These are phyloP conservation scores for Helobdella robusta DNA, from an alignment of 2,888 invertebrate species.

Conservation along the genomic window DNA sequence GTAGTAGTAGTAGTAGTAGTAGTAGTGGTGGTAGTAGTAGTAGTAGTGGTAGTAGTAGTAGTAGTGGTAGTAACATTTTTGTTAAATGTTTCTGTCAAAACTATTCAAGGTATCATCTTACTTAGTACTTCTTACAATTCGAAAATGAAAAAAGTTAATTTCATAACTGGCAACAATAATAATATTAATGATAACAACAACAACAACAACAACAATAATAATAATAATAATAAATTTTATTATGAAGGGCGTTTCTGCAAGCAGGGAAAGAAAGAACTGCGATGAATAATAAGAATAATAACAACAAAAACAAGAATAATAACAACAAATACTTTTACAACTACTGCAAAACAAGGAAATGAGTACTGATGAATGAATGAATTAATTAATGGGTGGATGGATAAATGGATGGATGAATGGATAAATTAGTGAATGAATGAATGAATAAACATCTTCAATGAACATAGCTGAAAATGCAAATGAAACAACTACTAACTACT, in stretches of 20 bases:
- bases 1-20: conserved; percentile 1
- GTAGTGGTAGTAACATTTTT: not conserved
- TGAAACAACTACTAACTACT: too few relatives aligned
- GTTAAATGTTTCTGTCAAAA: not conserved
- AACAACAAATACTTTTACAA: too few relatives aligned
- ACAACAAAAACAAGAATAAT: too few relatives aligned
- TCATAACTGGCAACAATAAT: not conserved
- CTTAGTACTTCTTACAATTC: not conserved
- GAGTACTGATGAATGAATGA: too few relatives aligned
- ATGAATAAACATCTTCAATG: too few relatives aligned
- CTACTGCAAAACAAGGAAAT: too few relatives aligned
- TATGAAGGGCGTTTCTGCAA: not conserved
- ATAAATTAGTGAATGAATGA: too few relatives aligned
- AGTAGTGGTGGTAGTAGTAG: not conserved
- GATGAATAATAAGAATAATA: too few relatives aligned
- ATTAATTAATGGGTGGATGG: too few relatives aligned
- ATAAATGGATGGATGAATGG: too few relatives aligned
- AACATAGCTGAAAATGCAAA: too few relatives aligned
- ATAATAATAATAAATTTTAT: not conserved
- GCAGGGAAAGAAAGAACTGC: too few relatives aligned
- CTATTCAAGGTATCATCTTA: not conserved
- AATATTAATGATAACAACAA: not conserved
- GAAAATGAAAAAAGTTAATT: not conserved
- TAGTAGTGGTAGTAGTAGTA: not conserved
- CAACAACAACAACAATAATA: not conserved